phyloP scores from a whole-genome alignment of 2,888 invertebrate genomes.

The Stenotaenia linearis region DNA sequence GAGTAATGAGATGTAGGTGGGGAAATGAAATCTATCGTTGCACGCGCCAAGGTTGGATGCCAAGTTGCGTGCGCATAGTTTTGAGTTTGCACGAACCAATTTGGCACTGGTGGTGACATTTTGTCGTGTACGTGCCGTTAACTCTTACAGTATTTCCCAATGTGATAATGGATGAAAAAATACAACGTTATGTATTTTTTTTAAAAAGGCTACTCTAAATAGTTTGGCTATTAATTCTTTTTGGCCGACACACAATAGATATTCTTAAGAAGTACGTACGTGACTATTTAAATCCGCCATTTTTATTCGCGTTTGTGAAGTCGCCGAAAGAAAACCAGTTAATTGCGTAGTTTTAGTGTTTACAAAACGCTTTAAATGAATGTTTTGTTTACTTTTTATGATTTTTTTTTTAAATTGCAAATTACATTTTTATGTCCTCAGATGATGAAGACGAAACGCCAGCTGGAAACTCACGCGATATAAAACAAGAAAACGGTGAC shows the following conservation, averaged over 20 bases:
- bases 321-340: background rate
- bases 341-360: background rate
- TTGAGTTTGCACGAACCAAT: background rate
- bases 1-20: slow-evolving; percentile 7
- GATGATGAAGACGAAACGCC: slow-evolving; percentile 24
- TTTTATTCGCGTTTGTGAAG: background rate
- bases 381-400: too few species aligned
- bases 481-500: background rate
- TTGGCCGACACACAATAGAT: too few species aligned
- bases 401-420: background rate
- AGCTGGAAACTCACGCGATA: background rate
- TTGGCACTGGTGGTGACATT: slow-evolving; percentile 31
- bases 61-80: background rate
- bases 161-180: background rate
- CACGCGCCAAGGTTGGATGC: slow-evolving; percentile 24
- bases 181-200: background rate
- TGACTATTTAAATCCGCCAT: background rate
- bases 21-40: background rate
- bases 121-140: slow-evolving; percentile 28
- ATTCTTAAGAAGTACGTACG: background rate
- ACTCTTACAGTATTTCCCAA: background rate
- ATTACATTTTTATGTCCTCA: background rate
- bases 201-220: background rate
- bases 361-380: background rate
- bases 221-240: too few species aligned